Percentiles rank a stretch among this genome's conserved stretches.
phyloP scores from a whole-genome alignment of 30 jellyfish, hydroid and myxozoan species.

The Cassiopea andromeda region DNA sequence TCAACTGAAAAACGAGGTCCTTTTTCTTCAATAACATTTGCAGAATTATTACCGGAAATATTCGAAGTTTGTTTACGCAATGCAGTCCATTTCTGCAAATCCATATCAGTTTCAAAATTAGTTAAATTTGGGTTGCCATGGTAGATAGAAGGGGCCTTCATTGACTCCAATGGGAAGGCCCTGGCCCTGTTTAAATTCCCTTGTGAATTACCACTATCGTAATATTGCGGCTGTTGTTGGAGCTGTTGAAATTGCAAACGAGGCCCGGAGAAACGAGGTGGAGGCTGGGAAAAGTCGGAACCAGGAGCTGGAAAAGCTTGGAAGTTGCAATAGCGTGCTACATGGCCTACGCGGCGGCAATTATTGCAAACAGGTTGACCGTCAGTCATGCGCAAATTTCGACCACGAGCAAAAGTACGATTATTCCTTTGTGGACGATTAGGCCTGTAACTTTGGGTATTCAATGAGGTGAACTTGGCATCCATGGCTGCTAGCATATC shows the following conservation, averaged over 20 bases:
- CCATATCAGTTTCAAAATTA: background rate
- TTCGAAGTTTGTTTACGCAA: background rate
- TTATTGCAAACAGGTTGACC: too few species aligned
- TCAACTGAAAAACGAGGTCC: background rate
- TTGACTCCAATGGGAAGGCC: constrained; percentile 38
- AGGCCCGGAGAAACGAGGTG: background rate
- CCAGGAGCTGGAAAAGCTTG: too few species aligned
- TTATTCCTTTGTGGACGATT: background rate
- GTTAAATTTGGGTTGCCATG: background rate
- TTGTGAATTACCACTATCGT: background rate
- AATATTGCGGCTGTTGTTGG: background rate
- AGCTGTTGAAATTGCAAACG: background rate
- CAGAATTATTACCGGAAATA: background rate
- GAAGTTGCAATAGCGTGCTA: too few species aligned
- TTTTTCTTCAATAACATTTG: background rate
- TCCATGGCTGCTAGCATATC: background rate
- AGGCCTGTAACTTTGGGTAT: background rate
- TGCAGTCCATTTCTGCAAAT: constrained; percentile 9
- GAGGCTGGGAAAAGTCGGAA: background rate
- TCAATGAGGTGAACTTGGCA: background rate
- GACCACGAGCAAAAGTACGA: background rate
- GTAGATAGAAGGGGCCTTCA: background rate
- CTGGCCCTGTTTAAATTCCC: constrained; percentile 18
- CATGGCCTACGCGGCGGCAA: too few species aligned
- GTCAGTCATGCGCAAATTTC: too few species aligned